A percentile compares a stretch with the other conserved stretches of the same genome.
Conservation (phyloP, 2,888 invertebrate genomes). For the Lucinisca nassula region DNA sequence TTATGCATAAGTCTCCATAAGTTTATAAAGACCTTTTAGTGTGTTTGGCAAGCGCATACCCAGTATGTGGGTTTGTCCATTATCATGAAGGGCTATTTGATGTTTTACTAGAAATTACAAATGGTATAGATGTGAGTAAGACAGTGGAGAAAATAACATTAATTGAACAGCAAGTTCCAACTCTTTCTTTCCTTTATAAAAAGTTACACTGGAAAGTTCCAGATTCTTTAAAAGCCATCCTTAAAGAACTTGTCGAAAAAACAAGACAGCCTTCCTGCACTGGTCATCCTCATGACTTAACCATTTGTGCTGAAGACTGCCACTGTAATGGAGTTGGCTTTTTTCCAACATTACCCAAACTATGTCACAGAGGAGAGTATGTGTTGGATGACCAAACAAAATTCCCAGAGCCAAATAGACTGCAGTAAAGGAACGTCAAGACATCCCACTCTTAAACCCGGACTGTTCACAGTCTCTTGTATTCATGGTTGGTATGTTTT, state of each 20-base stretch:
- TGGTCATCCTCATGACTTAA: background rate
- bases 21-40: background rate
- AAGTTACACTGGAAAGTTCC: background rate
- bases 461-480: slow-evolving; percentile 42
- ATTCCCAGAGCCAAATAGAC: background rate
- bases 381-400: slow-evolving; percentile 18
- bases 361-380: slow-evolving; percentile 19
- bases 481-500: slow-evolving; percentile 39
- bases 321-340: slow-evolving; percentile 13
- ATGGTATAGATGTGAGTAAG: background rate
- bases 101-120: background rate
- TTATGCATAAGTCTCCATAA: slow-evolving; percentile 1
- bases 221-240: background rate
- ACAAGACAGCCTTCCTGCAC: background rate
- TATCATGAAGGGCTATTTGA: background rate
- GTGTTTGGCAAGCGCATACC: slow-evolving; percentile 1
- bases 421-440: slow-evolving; percentile 10
- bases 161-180: background rate
- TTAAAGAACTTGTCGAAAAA: background rate
- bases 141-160: background rate
- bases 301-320: slow-evolving; percentile 5
- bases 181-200: background rate
- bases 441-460: slow-evolving; percentile 33
- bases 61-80: slow-evolving; percentile 17
- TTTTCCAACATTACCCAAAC: slow-evolving; percentile 9